phyloP scores from a whole-genome alignment of 2,797 vertebrate genomes.

The Alectoris magna region DNA sequence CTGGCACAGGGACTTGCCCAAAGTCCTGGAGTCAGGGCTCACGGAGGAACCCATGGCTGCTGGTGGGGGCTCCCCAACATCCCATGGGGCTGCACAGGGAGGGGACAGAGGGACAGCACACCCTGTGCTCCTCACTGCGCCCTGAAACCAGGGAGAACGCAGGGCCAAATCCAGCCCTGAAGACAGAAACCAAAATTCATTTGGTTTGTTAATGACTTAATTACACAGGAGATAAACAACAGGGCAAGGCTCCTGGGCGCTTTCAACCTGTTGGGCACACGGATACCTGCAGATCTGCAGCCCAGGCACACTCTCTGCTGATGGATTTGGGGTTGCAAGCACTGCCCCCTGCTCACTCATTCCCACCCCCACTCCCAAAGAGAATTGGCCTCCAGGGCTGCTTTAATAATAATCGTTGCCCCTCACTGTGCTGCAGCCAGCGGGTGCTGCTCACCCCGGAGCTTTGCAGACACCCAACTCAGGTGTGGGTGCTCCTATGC shows the following conservation, averaged over 20 bases:
- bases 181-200: conserved; percentile 58
- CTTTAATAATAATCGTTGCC: not conserved
- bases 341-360: not conserved
- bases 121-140: not conserved
- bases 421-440: not conserved
- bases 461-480: not conserved
- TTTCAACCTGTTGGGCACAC: not conserved
- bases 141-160: not conserved
- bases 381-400: not conserved
- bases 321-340: not conserved
- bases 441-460: not conserved
- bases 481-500: not conserved
- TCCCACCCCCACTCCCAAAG: not conserved
- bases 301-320: not conserved
- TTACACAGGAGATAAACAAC: conserved; percentile 53
- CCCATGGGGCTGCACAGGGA: fast-evolving
- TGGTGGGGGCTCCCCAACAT: not conserved
- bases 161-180: conserved; percentile 25
- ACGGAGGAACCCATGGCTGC: not conserved
- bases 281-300: not conserved
- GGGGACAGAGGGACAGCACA: not conserved
- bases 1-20: not conserved
- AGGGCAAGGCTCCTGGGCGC: not conserved
- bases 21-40: not conserved
- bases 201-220: conserved; percentile 66